A percentile compares a stretch with the other conserved stretches of the same genome.
Evolutionary conservation across 2,888 invertebrate genomes (phyloP).

Genomic region (Harmothoe impar): DNA sequence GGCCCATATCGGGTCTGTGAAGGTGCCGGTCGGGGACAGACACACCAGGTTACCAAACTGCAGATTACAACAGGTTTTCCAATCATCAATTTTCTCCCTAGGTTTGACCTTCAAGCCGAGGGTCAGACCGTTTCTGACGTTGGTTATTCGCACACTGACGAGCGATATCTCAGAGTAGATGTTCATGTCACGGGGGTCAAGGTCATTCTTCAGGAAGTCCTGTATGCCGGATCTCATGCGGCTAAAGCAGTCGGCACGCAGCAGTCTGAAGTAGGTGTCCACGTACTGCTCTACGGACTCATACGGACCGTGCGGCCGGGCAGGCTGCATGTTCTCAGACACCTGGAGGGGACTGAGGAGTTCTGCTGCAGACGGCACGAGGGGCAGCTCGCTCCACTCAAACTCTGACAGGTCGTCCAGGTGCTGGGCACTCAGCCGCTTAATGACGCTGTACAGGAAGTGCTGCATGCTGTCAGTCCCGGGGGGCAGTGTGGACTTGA

Average conservation of each 20-base stretch:
- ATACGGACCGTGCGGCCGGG: conserved; percentile 61
- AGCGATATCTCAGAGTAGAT: conserved; percentile 64
- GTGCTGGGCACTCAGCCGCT: background rate
- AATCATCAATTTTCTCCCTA: conserved; percentile 62
- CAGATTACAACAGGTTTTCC: conserved; percentile 64
- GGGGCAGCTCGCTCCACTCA: conserved; percentile 67
- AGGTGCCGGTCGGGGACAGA: conserved; percentile 65
- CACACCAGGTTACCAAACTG: conserved; percentile 69
- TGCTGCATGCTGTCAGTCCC: background rate
- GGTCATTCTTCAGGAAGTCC: conserved; percentile 59
- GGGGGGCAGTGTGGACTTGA: background rate
- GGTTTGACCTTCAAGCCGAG: conserved; percentile 62
- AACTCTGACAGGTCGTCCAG: conserved; percentile 52
- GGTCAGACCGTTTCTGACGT: conserved; percentile 46
- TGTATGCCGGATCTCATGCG: conserved; percentile 54
- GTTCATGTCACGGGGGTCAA: conserved; percentile 68
- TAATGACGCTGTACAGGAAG: conserved; percentile 62
- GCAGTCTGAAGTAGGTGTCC: conserved; percentile 68
- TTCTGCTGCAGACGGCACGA: conserved; percentile 65
- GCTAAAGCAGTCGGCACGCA: conserved; percentile 68
- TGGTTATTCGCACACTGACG: conserved; percentile 56
- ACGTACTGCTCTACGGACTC: conserved; percentile 64
- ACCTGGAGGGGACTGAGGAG: conserved; percentile 14
- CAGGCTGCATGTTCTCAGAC: background rate
- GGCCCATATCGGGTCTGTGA: conserved; percentile 69